Evolutionary conservation across 2,888 invertebrate species (phyloP).

Genomic region (Nomada fucata): DNA sequence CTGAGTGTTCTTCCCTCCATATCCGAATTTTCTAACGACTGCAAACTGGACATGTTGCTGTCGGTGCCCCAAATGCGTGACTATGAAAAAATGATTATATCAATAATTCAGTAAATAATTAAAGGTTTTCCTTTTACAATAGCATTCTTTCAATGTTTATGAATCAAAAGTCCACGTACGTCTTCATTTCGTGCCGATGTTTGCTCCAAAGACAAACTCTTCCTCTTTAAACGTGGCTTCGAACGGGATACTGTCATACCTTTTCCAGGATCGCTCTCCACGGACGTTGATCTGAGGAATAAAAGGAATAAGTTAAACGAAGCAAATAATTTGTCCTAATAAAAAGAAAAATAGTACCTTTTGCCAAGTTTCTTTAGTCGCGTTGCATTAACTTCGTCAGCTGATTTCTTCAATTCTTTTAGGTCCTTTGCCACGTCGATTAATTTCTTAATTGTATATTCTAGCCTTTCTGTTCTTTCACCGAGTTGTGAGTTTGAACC

Average conservation of each 20-base stretch:
- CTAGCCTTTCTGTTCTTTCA: constrained; percentile 80
- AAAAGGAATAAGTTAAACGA: background rate
- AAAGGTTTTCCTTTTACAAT: too few relatives aligned
- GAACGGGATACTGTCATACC: constrained; percentile 81
- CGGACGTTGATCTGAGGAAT: constrained; percentile 87
- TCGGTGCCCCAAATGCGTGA: constrained; percentile 92
- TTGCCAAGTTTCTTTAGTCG: constrained; percentile 80
- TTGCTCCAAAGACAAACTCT: constrained; percentile 90
- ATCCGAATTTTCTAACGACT: constrained; percentile 88
- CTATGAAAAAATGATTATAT: constrained; percentile 35
- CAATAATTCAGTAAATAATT: constrained; percentile 3
- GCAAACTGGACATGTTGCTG: constrained; percentile 93
- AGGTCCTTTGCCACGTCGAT: constrained; percentile 82
- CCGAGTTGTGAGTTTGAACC: constrained; percentile 71
- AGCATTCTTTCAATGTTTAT: background rate
- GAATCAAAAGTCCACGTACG: constrained; percentile 14
- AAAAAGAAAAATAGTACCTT: constrained; percentile 68
- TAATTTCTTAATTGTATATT: constrained; percentile 81
- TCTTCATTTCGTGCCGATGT: constrained; percentile 81
- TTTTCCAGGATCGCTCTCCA: constrained; percentile 85
- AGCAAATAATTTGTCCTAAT: background rate
- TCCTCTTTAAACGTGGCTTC: constrained; percentile 87
- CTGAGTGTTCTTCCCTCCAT: constrained; percentile 87
- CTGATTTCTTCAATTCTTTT: constrained; percentile 80
- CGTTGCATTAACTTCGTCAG: constrained; percentile 75